Percentiles rank a stretch among this genome's conserved stretches.
Evolutionary conservation across 1,140 invertebrate genomes (phyloP).

Genomic region (Platorchestia sp.): DNA sequence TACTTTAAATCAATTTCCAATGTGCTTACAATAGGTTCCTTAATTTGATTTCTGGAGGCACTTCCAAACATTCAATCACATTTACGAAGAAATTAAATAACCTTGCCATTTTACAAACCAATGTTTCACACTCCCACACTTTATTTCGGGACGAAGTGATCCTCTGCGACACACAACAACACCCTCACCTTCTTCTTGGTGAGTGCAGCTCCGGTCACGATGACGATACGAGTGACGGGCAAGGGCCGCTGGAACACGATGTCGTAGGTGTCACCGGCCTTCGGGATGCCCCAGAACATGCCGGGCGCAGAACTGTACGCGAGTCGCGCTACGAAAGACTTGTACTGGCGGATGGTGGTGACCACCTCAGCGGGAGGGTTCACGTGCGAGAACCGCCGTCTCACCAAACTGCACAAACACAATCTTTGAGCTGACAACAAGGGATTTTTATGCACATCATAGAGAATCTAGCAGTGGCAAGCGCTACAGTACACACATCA

Average conservation of each 20-base stretch:
- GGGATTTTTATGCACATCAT: no score
- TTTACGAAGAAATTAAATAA: not conserved
- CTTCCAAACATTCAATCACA: not conserved
- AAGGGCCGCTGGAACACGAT: constrained; percentile 62
- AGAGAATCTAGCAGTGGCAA: no score
- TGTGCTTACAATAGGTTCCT: not conserved
- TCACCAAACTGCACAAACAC: constrained; percentile 51
- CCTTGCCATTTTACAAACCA: no score
- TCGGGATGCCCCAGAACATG: constrained; percentile 67
- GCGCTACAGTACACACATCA: no score
- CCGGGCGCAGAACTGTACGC: constrained; percentile 67
- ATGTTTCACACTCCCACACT: no score
- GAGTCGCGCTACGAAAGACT: constrained; percentile 62
- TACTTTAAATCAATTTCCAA: no score
- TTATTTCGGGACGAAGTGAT: no score
- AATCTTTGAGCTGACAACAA: not conserved
- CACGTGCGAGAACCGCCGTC: constrained; percentile 62
- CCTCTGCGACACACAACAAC: no score
- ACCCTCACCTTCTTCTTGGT: constrained; percentile 60
- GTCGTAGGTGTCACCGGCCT: constrained; percentile 65
- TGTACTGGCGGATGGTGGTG: constrained; percentile 66
- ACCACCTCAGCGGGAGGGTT: constrained; percentile 67
- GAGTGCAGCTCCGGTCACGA: constrained; percentile 63
- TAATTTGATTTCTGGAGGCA: not conserved
- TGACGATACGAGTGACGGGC: constrained; percentile 59